These are phyloP conservation scores for Gymnoscopelus microlampas DNA, from an alignment of 2,797 vertebrate genomes.

Conservation along the genomic window DNA sequence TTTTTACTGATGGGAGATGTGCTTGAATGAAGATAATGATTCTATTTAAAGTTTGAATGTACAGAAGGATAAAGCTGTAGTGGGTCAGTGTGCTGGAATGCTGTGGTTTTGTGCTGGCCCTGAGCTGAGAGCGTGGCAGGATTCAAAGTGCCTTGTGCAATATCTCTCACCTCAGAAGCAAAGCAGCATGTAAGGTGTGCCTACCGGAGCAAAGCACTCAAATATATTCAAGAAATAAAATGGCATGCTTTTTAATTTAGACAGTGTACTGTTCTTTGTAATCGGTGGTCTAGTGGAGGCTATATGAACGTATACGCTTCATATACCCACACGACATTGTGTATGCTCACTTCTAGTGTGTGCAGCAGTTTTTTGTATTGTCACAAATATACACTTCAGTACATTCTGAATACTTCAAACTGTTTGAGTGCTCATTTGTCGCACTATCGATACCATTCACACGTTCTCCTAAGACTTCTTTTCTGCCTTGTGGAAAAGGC, in stretches of 20 bases:
- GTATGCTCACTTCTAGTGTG: too few relatives aligned
- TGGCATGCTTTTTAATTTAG: slow-evolving; percentile 67
- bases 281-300: neutral
- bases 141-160: slow-evolving; percentile 86
- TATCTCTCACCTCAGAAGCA: slow-evolving; percentile 75
- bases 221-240: slow-evolving; percentile 43
- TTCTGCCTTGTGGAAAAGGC: too few relatives aligned
- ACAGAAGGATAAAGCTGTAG: slow-evolving; percentile 67
- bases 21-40: slow-evolving; percentile 76
- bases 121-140: slow-evolving; percentile 69
- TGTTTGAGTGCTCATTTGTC: too few relatives aligned
- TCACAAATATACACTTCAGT: too few relatives aligned
- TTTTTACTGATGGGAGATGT: slow-evolving; percentile 77
- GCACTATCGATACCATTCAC: too few relatives aligned
- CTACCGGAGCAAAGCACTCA: slow-evolving; percentile 53
- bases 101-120: slow-evolving; percentile 71
- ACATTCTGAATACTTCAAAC: too few relatives aligned
- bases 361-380: too few relatives aligned
- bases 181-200: slow-evolving; percentile 73
- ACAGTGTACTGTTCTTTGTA: slow-evolving; percentile 59
- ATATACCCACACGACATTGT: too few relatives aligned
- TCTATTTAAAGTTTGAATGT: slow-evolving; percentile 83
- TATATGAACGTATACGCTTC: too few relatives aligned
- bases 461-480: too few relatives aligned
- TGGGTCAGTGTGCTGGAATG: slow-evolving; percentile 35